Base-by-base conservation (phyloP, 2,113 vertebrate species). In the Kryptolebias marmoratus region DNA sequence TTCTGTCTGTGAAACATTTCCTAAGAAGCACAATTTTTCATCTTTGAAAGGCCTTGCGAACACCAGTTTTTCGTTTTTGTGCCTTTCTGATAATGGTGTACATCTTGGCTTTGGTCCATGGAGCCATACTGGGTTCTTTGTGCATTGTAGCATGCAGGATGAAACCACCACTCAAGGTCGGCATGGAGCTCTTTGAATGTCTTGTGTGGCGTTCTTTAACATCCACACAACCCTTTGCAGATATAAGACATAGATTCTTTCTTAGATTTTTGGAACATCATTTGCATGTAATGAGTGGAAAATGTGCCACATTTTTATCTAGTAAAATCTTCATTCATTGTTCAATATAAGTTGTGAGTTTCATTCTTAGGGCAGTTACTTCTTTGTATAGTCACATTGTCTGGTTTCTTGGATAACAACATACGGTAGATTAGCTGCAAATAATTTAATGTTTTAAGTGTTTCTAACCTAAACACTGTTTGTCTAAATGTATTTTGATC, bases 401-500 rank as follows among this genome's bases (percentile, higher is more conserved):
- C 7, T 36, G 3, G 7, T 36, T 36, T 10, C 39, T 42, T 42
- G 9, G 4, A 42, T 42, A 42, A 42, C 39, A 42, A 42, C 39
- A 42, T 9, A 7, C 36, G 7, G 36, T 36, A 36, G 64, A 56
- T 53, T 11, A 54, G 31, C 52, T 57, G 45, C 22, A 44, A 39
- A 71, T 69, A 28, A 62, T 64, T 71, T 56, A 27, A 65, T 15
- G 39, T 53, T 22, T 49, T 68, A 14, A 55, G 0, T 56, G 11
- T 79, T 64, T 28, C 52, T 53, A 16, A 56, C 39, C 39, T 42
- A 42, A 42, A 42, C 39, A 42, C 39, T 42, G 39, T 47, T 9
- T 32, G 66, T 11, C 32, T 42, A 36, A 60, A 65, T 71, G 78
- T 68, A 66, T 58, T 36, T 57, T 9, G 30, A 57, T 74, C 67